Evolutionary conservation across 2,888 invertebrate species (phyloP), one percentile per base, ranked within the genome.

Genomic region (Drosophila phalerata): DNA sequence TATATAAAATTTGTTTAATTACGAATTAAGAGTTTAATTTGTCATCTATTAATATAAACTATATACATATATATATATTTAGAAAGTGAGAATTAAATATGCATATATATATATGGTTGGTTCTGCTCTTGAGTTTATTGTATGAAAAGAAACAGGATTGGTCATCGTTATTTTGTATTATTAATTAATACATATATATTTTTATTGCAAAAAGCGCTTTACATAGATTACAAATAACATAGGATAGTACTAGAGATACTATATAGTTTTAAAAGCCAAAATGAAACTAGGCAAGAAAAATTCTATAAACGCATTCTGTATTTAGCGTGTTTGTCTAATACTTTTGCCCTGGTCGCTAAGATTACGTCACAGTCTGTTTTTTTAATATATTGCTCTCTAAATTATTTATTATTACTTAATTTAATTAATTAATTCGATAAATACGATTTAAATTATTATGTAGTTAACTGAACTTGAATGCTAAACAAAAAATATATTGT

Each of bases 151-250:
- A 88, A 84, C 71, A 88, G 81, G 53, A 69, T 88, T 85, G 82
- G 70, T 87, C 66, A 74, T 72, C 55, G 69, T 69, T 76, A 62
- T 71, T 74, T 71, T 75, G 77, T 72, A 72, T 75, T 57, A 25
- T 57, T 42, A 56, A 43, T 48, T 42, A 77, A 49, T 57, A 77
- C 90, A 92, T 92, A 90, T 91, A 89, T 74, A 55, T 77, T 91
- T 92, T 91, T 90, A 92, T 92, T 92, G 91, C 92, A 92, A 92
- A 92, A 92, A 92, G 92, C 92, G 92, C 92, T 92, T 91, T 91
- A 92, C 91, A 91, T 72, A 67, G 34, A 77, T 82, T 84, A 86
- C 73, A 88, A 72, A 58, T 87, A 85, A 85, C 79, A 88, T 88
- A 81, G 74, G 66, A 60, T 63, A 67, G 73, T 68, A 73, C 48